Evolutionary conservation across 2,113 vertebrate genomes (phyloP).

Genomic region (Nansenia antarctica): DNA sequence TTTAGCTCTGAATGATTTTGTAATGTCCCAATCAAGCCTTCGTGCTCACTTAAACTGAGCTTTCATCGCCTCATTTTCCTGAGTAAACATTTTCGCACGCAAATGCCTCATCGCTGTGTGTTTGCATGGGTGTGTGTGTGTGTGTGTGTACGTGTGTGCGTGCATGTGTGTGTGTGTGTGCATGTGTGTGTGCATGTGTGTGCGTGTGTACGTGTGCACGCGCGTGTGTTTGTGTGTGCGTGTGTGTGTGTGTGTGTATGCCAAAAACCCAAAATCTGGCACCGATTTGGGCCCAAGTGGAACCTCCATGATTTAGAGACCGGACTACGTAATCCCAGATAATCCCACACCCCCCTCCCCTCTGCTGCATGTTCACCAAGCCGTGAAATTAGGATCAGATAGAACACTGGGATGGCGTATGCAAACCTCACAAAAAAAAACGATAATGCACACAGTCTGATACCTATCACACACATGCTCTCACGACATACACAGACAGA

Average conservation of each 20-base stretch:
- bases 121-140: constrained; percentile 9
- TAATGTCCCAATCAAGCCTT: constrained; percentile 69
- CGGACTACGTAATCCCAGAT: constrained; percentile 51
- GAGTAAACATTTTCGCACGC: constrained; percentile 70
- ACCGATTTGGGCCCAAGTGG: constrained; percentile 28
- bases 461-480: constrained; percentile 1
- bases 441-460: constrained; percentile 31
- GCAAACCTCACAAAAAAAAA: constrained; percentile 47
- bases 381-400: constrained; percentile 76
- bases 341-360: constrained; percentile 50
- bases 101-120: constrained; percentile 59
- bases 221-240: constrained; percentile 4
- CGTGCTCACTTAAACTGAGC: constrained; percentile 14
- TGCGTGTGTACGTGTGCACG: constrained; percentile 18
- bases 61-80: constrained; percentile 58
- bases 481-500: constrained; percentile 6
- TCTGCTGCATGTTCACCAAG: constrained; percentile 47
- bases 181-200: constrained; percentile 11
- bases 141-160: constrained; percentile 25
- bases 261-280: constrained; percentile 22
- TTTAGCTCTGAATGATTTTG: constrained; percentile 53
- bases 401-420: constrained; percentile 27
- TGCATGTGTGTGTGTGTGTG: not conserved
- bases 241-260: constrained; percentile 9
- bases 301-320: constrained; percentile 42